A percentile compares a stretch with the other conserved stretches of the same genome.
These are phyloP conservation scores for Anthopleura xanthogrammica DNA, from an alignment of 92 coral and sea anemone species.

Conservation along the genomic window DNA sequence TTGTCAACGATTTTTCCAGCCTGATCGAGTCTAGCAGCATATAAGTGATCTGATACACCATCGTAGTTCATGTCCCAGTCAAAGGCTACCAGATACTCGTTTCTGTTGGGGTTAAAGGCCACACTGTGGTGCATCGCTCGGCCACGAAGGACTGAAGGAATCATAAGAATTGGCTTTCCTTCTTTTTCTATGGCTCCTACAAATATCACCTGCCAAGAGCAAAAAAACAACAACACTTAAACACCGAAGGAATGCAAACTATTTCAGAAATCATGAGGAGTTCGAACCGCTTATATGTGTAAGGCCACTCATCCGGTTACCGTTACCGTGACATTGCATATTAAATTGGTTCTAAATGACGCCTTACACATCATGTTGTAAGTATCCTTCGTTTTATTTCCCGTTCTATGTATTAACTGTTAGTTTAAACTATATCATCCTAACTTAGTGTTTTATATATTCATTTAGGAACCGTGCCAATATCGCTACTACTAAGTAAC, in stretches of 20 bases:
- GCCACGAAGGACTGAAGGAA: constrained; percentile 68
- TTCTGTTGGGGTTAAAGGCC: constrained; percentile 71
- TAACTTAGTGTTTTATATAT: no score
- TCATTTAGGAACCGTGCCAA: no score
- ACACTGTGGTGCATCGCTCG: constrained; percentile 76
- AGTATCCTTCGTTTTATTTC: no score
- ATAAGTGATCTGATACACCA: constrained; percentile 68
- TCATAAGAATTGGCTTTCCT: constrained; percentile 48
- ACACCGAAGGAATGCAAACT: not conserved
- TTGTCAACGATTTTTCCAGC: constrained; percentile 61
- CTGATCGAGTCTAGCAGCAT: constrained; percentile 61
- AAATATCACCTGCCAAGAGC: constrained; percentile 51
- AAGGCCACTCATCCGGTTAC: no score
- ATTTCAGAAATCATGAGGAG: no score
- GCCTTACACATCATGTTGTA: no score
- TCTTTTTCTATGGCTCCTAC: constrained; percentile 63
- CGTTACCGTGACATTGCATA: no score
- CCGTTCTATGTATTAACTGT: no score
- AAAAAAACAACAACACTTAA: not conserved
- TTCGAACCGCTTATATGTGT: no score
- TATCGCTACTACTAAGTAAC: no score
- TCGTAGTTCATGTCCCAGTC: constrained; percentile 83
- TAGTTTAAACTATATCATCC: no score
- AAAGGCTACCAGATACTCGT: constrained; percentile 83
- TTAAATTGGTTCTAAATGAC: no score